phyloP scores from a whole-genome alignment of 2,113 vertebrate genomes.

The Ornithorhynchus anatinus region DNA sequence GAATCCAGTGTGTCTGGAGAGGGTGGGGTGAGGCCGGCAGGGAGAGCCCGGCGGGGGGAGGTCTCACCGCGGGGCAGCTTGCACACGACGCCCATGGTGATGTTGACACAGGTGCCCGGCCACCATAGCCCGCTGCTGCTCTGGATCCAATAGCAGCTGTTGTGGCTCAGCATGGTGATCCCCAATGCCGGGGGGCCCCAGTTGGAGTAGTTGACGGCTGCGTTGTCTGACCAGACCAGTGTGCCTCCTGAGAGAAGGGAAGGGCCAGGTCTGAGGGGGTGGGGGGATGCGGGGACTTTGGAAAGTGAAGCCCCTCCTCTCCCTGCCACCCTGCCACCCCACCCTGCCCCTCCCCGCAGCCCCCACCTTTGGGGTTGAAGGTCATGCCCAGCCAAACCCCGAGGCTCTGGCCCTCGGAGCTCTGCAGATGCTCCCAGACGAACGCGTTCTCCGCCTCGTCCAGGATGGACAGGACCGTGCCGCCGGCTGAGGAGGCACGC shows the following conservation, averaged over 20 bases:
- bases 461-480: slow-evolving; percentile 86
- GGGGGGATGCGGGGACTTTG: too few species aligned
- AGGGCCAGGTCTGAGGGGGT: background rate
- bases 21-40: too few species aligned
- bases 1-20: too few species aligned
- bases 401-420: slow-evolving; percentile 77
- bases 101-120: slow-evolving; percentile 86
- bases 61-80: slow-evolving; percentile 86
- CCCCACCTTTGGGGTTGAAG: slow-evolving; percentile 87
- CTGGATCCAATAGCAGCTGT: slow-evolving; percentile 98
- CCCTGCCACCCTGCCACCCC: background rate
- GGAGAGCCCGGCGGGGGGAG: background rate
- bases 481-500: slow-evolving; percentile 75
- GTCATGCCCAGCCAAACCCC: slow-evolving; percentile 96
- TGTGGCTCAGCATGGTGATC: slow-evolving; percentile 89
- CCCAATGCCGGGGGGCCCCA: slow-evolving; percentile 87
- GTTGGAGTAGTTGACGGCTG: slow-evolving; percentile 87
- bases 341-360: background rate
- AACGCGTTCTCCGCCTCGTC: slow-evolving; percentile 94
- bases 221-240: slow-evolving; percentile 89
- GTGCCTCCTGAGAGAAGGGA: slow-evolving; percentile 72
- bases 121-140: slow-evolving; percentile 91
- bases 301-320: too few species aligned
- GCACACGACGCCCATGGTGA: slow-evolving; percentile 94
- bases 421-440: slow-evolving; percentile 94